Evolutionary conservation across 2,797 vertebrate genomes (phyloP), one percentile per base, ranked within the genome.

Genomic region (Xiphorhynchus erythropygius): DNA sequence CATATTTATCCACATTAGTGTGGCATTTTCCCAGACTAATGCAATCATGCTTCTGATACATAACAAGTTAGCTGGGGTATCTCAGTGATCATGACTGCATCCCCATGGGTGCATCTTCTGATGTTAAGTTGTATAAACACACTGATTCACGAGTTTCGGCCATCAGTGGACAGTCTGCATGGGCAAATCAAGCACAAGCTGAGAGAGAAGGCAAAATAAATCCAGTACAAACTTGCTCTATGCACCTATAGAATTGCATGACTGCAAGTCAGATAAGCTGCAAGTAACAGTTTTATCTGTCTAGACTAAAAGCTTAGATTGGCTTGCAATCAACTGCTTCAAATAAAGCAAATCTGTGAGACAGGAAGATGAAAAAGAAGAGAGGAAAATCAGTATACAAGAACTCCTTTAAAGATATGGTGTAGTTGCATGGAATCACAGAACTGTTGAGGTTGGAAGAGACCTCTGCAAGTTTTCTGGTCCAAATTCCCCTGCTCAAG

Each of bases 221-320:
- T 87, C 96, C 79, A 92, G 87, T 91, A 75, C 9, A 18, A 90
- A 90, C 93, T 88, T 84, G 83, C 52, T 90, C 55, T 60, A 15
- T 76, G 83, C 87, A 96, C 93, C 96, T 96, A 94, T 60, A 78
- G 92, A 84, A 94, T 10, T 85, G 50, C 56, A 46, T 11, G 73
- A 91, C 75, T 91, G 67, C 56, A 69, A 79, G 74, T 28, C 69
- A 92, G 87, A 91, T 96, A 95, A 90, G 80, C 74, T 67, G 77
- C 77, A 94, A 96, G 10, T 74, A 94, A 63, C 32, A 76, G 63
- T 81, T 94, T 89, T 94, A 94, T 94, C 93, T 90, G 93, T 96
- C 96, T 94, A 96, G 87, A 91, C 87, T 94, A 88, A 88, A 94
- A 64, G 67, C 94, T 95, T 94, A 86, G 91, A 91, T 73, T 93